Conservation (phyloP, 2,888 invertebrate genomes). For the Athalia rosae region DNA sequence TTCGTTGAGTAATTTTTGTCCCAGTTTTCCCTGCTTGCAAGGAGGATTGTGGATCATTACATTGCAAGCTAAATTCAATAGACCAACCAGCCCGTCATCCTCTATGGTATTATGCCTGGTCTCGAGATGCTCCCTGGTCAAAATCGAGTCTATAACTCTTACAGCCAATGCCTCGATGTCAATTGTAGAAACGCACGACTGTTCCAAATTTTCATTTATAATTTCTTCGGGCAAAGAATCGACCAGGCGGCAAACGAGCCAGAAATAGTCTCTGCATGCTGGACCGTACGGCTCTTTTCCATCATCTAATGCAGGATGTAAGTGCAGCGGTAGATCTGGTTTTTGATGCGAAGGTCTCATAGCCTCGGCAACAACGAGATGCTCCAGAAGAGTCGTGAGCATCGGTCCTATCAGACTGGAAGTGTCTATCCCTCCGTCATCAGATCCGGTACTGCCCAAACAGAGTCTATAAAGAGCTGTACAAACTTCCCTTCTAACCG, state of each 20-base stretch:
- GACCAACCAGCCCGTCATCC: constrained; percentile 93
- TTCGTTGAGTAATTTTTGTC: constrained; percentile 81
- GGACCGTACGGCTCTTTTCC: constrained; percentile 97
- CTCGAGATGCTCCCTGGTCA: constrained; percentile 88
- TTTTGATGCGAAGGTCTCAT: constrained; percentile 80
- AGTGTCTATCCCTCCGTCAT: constrained; percentile 72
- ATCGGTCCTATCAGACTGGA: constrained; percentile 82
- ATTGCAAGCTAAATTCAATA: constrained; percentile 90
- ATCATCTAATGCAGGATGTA: constrained; percentile 81
- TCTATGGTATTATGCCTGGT: constrained; percentile 87
- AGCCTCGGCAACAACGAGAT: constrained; percentile 88
- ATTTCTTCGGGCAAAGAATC: constrained; percentile 89
- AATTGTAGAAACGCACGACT: constrained; percentile 76
- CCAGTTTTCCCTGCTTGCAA: constrained; percentile 88
- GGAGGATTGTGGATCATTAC: constrained; percentile 91
- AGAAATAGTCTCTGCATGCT: constrained; percentile 95
- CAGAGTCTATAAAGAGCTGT: constrained; percentile 94
- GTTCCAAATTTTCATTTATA: constrained; percentile 80
- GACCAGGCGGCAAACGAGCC: constrained; percentile 91
- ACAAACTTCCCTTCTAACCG: constrained; percentile 93
- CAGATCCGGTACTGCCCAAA: constrained; percentile 78
- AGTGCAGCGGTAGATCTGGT: constrained; percentile 70
- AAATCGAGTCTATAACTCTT: constrained; percentile 84
- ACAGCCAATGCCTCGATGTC: constrained; percentile 85
- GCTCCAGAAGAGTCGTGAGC: constrained; percentile 86